phyloP scores from a whole-genome alignment of 2,888 invertebrate genomes.

The Spatulosminthurus flaviceps region DNA sequence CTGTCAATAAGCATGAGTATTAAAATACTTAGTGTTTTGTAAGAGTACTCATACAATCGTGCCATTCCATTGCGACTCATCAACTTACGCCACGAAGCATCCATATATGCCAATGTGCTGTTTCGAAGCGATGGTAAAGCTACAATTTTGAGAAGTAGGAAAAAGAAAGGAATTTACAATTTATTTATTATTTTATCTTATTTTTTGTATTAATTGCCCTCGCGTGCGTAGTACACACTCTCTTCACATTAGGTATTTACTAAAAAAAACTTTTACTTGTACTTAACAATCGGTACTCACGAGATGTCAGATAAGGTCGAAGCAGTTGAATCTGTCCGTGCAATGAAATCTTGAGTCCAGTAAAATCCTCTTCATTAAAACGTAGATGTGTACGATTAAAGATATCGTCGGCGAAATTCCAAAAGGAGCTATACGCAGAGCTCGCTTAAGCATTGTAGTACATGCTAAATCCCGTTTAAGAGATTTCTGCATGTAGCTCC shows the following conservation, averaged over 20 bases:
- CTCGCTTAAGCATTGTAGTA: no score
- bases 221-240: no score
- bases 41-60: no score
- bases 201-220: no score
- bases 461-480: no score
- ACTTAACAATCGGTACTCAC: no score
- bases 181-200: no score
- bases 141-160: background rate
- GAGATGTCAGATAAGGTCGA: slow-evolving; percentile 38
- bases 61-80: no score
- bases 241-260: background rate
- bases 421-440: no score
- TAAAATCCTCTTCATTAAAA: background rate
- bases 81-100: slow-evolving; percentile 37
- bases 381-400: background rate
- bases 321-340: slow-evolving; percentile 27
- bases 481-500: no score
- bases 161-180: background rate
- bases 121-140: slow-evolving; percentile 34
- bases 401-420: background rate
- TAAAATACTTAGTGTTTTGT: no score
- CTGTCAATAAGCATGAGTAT: no score
- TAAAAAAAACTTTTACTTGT: slow-evolving; percentile 9
- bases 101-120: slow-evolving; percentile 44
- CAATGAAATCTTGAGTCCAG: slow-evolving; percentile 32